Conservation (phyloP, 2,888 invertebrate genomes). For the Tribolium freemani region DNA sequence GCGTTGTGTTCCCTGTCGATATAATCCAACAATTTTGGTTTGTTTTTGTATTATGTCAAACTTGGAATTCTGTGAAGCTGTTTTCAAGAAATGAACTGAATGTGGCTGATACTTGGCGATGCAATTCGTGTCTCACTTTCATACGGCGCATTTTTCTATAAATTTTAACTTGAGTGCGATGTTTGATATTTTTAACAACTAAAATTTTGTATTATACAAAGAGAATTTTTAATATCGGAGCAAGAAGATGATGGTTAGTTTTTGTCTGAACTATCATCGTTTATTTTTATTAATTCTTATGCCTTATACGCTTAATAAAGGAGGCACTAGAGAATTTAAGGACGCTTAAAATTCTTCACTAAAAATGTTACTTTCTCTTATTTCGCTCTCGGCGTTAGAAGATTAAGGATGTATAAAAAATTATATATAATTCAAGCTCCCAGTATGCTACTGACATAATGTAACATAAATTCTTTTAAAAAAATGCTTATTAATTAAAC, state of each 20-base stretch:
- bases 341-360: neutral
- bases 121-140: neutral
- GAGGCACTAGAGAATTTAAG: neutral
- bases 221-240: neutral
- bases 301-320: neutral
- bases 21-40: neutral
- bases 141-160: neutral
- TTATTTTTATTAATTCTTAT: neutral
- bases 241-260: neutral
- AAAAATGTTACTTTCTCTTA: constrained; percentile 5
- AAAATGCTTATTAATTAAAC: too few relatives aligned
- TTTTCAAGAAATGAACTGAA: neutral
- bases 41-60: neutral
- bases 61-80: neutral
- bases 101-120: neutral
- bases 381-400: neutral
- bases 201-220: neutral
- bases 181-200: neutral
- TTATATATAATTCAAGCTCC: neutral
- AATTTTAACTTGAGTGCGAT: neutral
- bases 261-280: neutral
- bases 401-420: constrained; percentile 1
- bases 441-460: neutral
- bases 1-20: neutral
- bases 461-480: too few relatives aligned